phyloP scores from a whole-genome alignment of 2,888 invertebrate genomes.

The Ochlodes sylvanus region DNA sequence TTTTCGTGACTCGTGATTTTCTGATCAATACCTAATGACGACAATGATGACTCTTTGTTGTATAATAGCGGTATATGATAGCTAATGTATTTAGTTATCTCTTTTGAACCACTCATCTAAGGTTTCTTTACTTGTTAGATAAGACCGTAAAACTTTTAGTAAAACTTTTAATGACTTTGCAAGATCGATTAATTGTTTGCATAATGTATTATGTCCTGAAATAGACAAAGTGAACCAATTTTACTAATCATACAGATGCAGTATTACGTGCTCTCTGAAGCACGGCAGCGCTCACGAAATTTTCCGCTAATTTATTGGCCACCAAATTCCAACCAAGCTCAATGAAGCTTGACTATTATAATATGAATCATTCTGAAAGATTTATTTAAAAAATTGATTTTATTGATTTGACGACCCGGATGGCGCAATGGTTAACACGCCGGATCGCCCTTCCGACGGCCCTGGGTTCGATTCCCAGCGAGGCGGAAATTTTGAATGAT shows the following conservation, averaged over 20 bases:
- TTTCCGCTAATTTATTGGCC: no score
- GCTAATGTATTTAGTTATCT: not conserved
- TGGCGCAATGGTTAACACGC: no score
- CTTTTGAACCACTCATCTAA: not conserved
- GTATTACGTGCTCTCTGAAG: no score
- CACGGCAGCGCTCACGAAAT: no score
- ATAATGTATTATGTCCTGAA: not conserved
- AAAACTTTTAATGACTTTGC: not conserved
- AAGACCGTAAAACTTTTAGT: not conserved
- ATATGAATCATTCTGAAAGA: not conserved
- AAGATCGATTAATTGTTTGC: not conserved
- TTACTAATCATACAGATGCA: no score
- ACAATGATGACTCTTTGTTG: not conserved
- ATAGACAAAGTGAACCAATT: not conserved
- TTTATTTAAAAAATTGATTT: no score
- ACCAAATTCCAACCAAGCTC: no score
- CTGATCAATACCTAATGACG: slow-evolving; percentile 4
- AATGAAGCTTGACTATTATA: no score
- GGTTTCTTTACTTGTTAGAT: not conserved
- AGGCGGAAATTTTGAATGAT: no score
- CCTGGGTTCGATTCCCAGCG: no score
- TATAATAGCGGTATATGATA: not conserved
- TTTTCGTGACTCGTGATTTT: not conserved
- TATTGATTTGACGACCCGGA: no score
- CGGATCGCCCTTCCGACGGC: no score